These are phyloP conservation scores for Rhizoglyphus robini DNA, from an alignment of 1,140 invertebrate species.

Conservation along the genomic window DNA sequence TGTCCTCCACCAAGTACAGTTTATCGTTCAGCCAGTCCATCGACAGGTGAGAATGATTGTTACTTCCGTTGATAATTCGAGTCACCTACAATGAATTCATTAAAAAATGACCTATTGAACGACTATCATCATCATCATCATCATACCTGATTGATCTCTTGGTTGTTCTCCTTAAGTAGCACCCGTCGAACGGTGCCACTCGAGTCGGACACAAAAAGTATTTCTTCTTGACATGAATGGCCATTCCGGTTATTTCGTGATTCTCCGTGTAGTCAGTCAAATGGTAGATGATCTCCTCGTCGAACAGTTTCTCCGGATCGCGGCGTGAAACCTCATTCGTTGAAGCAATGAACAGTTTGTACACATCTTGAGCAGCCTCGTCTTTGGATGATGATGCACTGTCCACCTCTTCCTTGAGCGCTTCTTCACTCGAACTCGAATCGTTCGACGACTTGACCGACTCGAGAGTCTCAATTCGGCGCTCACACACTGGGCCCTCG, in stretches of 20 bases:
- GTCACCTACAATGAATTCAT: too few relatives aligned
- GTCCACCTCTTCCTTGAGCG: too few relatives aligned
- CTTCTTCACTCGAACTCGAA: too few relatives aligned
- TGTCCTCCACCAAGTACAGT: constrained; percentile 53
- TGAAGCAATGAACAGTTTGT: neutral
- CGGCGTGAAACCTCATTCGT: neutral
- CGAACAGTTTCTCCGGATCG: neutral
- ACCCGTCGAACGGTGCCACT: constrained; percentile 28
- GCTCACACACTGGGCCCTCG: constrained; percentile 52
- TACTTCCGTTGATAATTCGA: constrained; percentile 39
- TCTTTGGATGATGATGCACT: too few relatives aligned
- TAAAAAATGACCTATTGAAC: too few relatives aligned
- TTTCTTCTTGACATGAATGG: constrained; percentile 52
- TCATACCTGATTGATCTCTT: constrained; percentile 28
- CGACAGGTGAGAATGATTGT: constrained; percentile 48
- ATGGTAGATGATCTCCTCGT: constrained; percentile 3
- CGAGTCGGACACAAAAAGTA: constrained; percentile 59
- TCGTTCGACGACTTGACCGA: too few relatives aligned
- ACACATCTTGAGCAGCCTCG: neutral
- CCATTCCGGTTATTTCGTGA: constrained; percentile 45
- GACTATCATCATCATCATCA: too few relatives aligned
- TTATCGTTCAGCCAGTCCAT: constrained; percentile 75
- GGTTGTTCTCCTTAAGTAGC: constrained; percentile 21
- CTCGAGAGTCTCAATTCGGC: constrained; percentile 52
- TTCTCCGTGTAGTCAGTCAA: constrained; percentile 14